Evolutionary conservation across 2,888 invertebrate species (phyloP), one percentile per base, ranked within the genome.

Genomic region (Ecliptopera silaceata): DNA sequence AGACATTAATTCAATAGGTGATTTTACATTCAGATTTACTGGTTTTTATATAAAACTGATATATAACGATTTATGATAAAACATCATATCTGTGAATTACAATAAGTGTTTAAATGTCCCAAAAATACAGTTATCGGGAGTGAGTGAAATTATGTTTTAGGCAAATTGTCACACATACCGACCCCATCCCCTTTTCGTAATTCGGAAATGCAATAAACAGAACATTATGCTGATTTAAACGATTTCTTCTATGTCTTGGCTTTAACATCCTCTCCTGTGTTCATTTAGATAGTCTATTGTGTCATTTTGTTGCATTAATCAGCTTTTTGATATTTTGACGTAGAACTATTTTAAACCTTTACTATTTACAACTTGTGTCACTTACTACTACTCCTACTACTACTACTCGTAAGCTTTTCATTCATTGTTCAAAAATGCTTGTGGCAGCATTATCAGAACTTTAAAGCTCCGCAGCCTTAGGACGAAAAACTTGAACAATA

Each of bases 1-100:
- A 69, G 71, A 74, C 65, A 72, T 71, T 71, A 75, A 73, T 71
- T 71, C 71, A 63, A 67, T 68, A 72, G 59, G 65, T 67, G 65
- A 65, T 66, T 12, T 32, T n/a, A 12, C 48, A 18, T 26, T 32
- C 22, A 11, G 12, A 29, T 18, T 31, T 31, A 29, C 41, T 10
- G 17, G 32, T 17, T 47, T 47, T 2, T 26, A 26, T 26, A 17
- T 20, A 44, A 20, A 50, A 42, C n/a, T 42, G n/a, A 49, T 31
- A 11, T 32, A 22, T 32, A 17, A 17, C 1, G 6, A 4, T 6
- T 26, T n/a, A n/a, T n/a, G n/a, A n/a, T n/a, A n/a, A n/a, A n/a
- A n/a, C n/a, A n/a, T n/a, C n/a, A n/a, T n/a, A n/a, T n/a, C n/a
- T n/a, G n/a, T n/a, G n/a, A n/a, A n/a, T n/a, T n/a, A n/a, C n/a